Evolutionary conservation across 2,888 invertebrate species (phyloP).

Genomic region (Kuschelorhynchus macadamiae): DNA sequence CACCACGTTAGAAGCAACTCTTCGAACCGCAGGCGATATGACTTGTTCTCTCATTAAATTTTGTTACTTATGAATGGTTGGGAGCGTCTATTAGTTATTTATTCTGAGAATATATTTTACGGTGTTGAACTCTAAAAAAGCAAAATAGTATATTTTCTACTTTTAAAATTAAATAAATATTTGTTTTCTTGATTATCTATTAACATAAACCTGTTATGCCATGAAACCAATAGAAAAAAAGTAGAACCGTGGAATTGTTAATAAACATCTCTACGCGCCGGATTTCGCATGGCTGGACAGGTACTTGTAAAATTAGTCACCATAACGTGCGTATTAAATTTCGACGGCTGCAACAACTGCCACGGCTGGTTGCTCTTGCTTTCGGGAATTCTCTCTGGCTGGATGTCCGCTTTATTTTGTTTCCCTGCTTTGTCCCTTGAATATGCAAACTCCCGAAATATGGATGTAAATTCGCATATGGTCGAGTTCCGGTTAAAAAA

Average conservation of each 20-base stretch:
- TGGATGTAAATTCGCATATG: slow-evolving; percentile 24
- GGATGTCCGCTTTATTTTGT: slow-evolving; percentile 13
- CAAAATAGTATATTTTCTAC: too few relatives aligned
- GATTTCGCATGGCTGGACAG: not conserved
- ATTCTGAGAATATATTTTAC: too few relatives aligned
- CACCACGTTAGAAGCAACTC: too few relatives aligned
- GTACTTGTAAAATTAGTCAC: slow-evolving; percentile 43
- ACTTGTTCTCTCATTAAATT: too few relatives aligned
- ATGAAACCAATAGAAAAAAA: too few relatives aligned
- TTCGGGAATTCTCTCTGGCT: slow-evolving; percentile 4
- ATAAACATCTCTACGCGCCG: not conserved
- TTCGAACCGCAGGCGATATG: too few relatives aligned
- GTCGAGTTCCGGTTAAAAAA: slow-evolving; percentile 15
- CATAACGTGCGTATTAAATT: slow-evolving; percentile 42
- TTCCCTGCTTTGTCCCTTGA: slow-evolving; percentile 23
- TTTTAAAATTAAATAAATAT: too few relatives aligned
- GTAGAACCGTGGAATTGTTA: not conserved
- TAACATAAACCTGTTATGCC: too few relatives aligned
- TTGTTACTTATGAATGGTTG: too few relatives aligned
- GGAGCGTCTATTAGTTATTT: too few relatives aligned
- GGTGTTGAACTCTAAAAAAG: too few relatives aligned
- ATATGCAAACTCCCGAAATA: slow-evolving; percentile 31
- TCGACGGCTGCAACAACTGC: slow-evolving; percentile 26
- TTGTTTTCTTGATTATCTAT: too few relatives aligned
- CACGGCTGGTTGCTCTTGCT: slow-evolving; percentile 7